These are phyloP conservation scores for Yponomeuta plumbellus DNA, from an alignment of 2,888 invertebrate genomes.

Conservation along the genomic window DNA sequence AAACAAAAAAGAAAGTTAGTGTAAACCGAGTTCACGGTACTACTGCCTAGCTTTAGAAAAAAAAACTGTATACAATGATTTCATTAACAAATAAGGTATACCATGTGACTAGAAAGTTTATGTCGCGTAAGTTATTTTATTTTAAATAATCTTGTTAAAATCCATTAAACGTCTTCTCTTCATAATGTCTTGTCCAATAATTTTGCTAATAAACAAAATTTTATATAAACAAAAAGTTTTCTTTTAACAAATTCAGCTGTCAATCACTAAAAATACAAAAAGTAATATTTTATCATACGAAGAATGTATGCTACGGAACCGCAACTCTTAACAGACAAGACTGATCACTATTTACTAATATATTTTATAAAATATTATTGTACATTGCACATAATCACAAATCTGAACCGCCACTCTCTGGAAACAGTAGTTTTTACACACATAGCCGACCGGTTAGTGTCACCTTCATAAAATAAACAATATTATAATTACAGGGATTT, in stretches of 20 bases:
- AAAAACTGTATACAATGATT: slow-evolving; percentile 68
- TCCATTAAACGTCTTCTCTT: slow-evolving; percentile 9
- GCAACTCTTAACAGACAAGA: slow-evolving; percentile 63
- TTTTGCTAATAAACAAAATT: slow-evolving; percentile 32
- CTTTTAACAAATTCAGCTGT: slow-evolving; percentile 9
- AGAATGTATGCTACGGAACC: slow-evolving; percentile 23
- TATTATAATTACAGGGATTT: slow-evolving; percentile 77
- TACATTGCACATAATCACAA: slow-evolving; percentile 60
- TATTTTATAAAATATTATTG: slow-evolving; percentile 68
- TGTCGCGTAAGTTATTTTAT: slow-evolving; percentile 50
- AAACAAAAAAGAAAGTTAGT: slow-evolving; percentile 53
- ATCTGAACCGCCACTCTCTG: slow-evolving; percentile 18
- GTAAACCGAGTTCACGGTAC: slow-evolving; percentile 54
- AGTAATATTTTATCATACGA: slow-evolving; percentile 7
- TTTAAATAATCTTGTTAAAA: slow-evolving; percentile 24
- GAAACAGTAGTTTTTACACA: slow-evolving; percentile 16
- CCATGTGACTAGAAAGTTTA: slow-evolving; percentile 41
- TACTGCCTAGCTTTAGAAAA: slow-evolving; percentile 71
- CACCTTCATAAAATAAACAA: slow-evolving; percentile 61
- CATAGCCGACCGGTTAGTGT: slow-evolving; percentile 40
- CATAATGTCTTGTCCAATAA: slow-evolving; percentile 29
- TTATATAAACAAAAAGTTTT: neutral
- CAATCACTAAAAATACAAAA: slow-evolving; percentile 1
- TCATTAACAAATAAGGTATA: slow-evolving; percentile 45
- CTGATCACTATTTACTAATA: slow-evolving; percentile 73